Percentiles rank a stretch among this genome's conserved stretches.
Conservation (phyloP, 1,140 invertebrate genomes). For the Nylanderia fulva region DNA sequence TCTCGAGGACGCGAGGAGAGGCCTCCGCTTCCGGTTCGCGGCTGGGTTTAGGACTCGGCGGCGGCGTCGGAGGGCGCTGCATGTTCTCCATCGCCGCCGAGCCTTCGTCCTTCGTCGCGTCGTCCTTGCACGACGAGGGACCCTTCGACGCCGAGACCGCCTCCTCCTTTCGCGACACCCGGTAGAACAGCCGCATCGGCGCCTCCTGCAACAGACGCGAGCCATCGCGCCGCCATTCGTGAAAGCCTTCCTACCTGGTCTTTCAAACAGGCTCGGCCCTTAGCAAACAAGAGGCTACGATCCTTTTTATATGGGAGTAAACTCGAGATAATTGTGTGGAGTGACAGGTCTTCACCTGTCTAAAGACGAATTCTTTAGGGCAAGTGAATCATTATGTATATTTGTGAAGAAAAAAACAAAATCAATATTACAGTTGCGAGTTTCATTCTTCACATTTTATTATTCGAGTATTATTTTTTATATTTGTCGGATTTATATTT, state of each 20-base stretch:
- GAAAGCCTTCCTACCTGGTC: no score
- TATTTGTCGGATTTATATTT: no score
- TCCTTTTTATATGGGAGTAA: not conserved
- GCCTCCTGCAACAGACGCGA: constrained; percentile 77
- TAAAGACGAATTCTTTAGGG: not conserved
- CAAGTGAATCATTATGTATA: not conserved
- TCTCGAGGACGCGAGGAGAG: constrained; percentile 43
- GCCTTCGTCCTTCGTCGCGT: constrained; percentile 56
- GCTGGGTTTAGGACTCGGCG: constrained; percentile 80
- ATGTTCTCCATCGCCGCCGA: constrained; percentile 78
- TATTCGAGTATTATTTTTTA: not conserved
- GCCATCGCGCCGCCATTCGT: constrained; percentile 47
- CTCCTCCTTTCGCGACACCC: constrained; percentile 74
- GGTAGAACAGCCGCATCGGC: constrained; percentile 81
- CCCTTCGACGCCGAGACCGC: constrained; percentile 5
- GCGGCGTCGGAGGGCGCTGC: constrained; percentile 81
- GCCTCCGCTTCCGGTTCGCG: constrained; percentile 55
- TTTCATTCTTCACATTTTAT: not conserved
- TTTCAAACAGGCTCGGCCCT: no score
- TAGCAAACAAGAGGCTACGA: not conserved
- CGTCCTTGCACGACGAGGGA: constrained; percentile 36
- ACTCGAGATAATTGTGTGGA: not conserved
- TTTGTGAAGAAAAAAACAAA: not conserved
- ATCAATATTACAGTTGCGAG: not conserved
- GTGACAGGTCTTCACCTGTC: not conserved